These are phyloP conservation scores for Pocillopora verrucosa DNA, from an alignment of 64 coral and sea anemone species.

Conservation along the genomic window DNA sequence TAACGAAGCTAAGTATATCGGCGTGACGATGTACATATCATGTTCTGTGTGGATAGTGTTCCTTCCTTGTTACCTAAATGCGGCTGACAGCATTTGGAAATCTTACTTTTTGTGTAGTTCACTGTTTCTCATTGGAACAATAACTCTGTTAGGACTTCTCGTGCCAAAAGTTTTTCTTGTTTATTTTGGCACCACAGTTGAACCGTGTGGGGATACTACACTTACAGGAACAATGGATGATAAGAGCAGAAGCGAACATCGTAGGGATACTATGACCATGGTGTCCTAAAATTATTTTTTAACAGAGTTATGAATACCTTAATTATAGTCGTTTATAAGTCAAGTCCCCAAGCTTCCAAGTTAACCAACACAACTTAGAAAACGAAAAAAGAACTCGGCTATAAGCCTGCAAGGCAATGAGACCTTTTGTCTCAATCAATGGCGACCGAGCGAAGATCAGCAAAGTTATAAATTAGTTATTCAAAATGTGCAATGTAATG, in stretches of 20 bases:
- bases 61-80: conserved; percentile 87
- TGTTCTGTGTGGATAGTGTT: conserved; percentile 93
- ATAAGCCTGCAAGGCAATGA: no score
- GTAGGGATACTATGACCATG: background rate
- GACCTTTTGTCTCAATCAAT: no score
- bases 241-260: background rate
- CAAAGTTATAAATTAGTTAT: no score
- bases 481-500: no score
- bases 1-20: conserved; percentile 98
- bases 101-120: conserved; percentile 54
- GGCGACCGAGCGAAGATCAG: no score
- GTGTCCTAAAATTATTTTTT: background rate
- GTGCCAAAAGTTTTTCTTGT: conserved; percentile 69
- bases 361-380: no score
- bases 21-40: conserved; percentile 94
- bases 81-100: conserved; percentile 63
- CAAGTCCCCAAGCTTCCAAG: no score
- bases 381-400: no score
- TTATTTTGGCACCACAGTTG: conserved; percentile 57
- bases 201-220: conserved; percentile 13
- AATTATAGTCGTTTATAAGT: no score
- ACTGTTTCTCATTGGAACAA: conserved; percentile 71
- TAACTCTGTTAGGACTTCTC: conserved; percentile 83
- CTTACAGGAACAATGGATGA: background rate
- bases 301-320: no score